Percentiles rank a stretch among this genome's conserved stretches.
Conservation (phyloP, 2,113 vertebrate species). For the Mustela lutreola region DNA sequence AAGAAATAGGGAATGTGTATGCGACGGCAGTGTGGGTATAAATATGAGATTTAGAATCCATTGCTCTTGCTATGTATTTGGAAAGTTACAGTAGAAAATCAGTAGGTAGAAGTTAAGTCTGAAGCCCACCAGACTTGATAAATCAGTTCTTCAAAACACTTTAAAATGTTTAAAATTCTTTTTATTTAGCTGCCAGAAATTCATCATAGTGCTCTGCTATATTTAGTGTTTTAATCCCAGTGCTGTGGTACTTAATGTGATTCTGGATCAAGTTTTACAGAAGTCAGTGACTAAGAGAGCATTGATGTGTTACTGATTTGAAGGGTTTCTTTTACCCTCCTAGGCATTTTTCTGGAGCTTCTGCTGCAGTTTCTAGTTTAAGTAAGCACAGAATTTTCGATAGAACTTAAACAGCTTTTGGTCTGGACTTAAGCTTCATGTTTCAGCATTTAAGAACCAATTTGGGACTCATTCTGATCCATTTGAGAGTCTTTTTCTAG, state of each 20-base stretch:
- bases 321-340: not conserved
- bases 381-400: not conserved
- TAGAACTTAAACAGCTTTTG: not conserved
- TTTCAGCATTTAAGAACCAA: not conserved
- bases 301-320: not conserved
- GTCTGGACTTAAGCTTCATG: not conserved
- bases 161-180: not conserved
- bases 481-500: not conserved
- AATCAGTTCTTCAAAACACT: not conserved
- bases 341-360: not conserved
- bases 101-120: not conserved
- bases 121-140: not conserved
- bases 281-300: not conserved
- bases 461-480: not conserved
- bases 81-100: slow-evolving; percentile 22
- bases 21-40: not conserved
- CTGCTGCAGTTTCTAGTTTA: not conserved
- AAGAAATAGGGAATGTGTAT: not conserved
- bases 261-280: not conserved
- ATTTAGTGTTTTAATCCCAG: not conserved
- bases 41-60: not conserved
- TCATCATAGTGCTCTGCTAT: not conserved
- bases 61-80: not conserved
- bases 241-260: not conserved
- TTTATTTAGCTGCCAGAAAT: not conserved